Evolutionary conservation across 2,113 vertebrate species (phyloP), one percentile per base, ranked within the genome.

Genomic region (Oceanites oceanicus): DNA sequence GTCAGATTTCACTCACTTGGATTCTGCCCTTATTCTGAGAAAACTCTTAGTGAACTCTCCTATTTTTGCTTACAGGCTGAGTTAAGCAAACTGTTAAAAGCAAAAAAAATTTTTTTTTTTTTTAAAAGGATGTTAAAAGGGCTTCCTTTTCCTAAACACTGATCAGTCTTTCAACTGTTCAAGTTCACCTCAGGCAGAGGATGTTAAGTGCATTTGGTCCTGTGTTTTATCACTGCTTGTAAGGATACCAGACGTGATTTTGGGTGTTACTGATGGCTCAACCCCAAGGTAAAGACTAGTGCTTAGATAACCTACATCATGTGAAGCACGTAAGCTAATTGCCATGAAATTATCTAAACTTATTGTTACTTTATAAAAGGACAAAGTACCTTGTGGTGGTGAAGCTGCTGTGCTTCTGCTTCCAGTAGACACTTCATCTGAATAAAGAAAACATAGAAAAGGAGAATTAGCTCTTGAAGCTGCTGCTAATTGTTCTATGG

Each of bases 301-400:
- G 59, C 63, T 86, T 67, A n/a, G 53, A 47, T 4, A 77, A 67
- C 42, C 30, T 72, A 34, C 55, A 47, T 42, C 12, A 10, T 0
- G 4, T 76, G 56, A 86, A 32, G 25, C 42, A 44, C 58, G 21
- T 26, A 40, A 66, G 15, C 23, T 49, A 72, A 68, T 58, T 74
- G 61, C 30, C 58, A 25, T 53, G 70, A 68, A 63, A 55, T 73
- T 2, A 52, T 56, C 52, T 72, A 44, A 75, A 32, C n/a, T 78
- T 16, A 21, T 2, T 80, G 15, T 52, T 56, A 38, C 16, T 72
- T 18, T 74, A 6, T 19, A 58, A 65, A 74, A 91, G 45, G n/a
- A 75, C 17, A 45, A 67, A 94, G 38, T 96, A 97, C 95, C 95
- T 95, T 7, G 92, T 68, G 65, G 8, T 72, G 92, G 5, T 53